Evolutionary conservation across 2,113 vertebrate species (phyloP), one percentile per base, ranked within the genome.

Genomic region (Arvicanthis niloticus): DNA sequence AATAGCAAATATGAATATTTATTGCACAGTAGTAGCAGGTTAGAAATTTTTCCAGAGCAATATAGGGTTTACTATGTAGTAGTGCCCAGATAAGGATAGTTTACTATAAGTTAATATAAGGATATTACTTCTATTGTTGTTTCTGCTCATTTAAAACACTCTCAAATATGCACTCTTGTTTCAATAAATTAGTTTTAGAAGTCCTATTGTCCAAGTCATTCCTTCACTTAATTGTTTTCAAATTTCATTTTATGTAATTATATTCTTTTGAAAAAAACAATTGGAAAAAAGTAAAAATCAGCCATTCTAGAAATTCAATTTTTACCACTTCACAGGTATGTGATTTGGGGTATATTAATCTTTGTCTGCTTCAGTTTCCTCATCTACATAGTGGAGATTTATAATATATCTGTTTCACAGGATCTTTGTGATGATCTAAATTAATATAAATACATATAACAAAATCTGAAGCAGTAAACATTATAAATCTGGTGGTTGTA

Each of bases 131-230:
- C 70, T 87, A 24, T 62, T 65, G n/a, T 68, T 67, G 65, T 81
- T 95, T 12, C 76, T 84, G 24, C 24, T 94, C 17, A 68, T 92
- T 84, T 92, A 81, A 45, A 45, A 68, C 31, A 24, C 5, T 87
- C 45, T 67, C 56, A 77, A 40, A 77, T 76, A 91, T 58, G 6
- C 31, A 76, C 3, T 76, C 21, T 15, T 87, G 10, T 92, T 87
- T 86, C 0, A 82, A 91, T 94, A 95, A 96, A 40, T 53, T 15
- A 45, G 31, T 37, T 91, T 70, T 70, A 84, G 29, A 91, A 82
- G 60, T 78, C n/a, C 40, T 65, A 86, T 11, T 76, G 58, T 77
- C 48, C 65, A 87, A 37, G 1, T 42, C 2, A 1, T 93, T 93
- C 84, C 17, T 29, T 96, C 22, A 85, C 16, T 56, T 12, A 84